Evolutionary conservation across 2,113 vertebrate genomes (phyloP).

Genomic region (Spea bombifrons): DNA sequence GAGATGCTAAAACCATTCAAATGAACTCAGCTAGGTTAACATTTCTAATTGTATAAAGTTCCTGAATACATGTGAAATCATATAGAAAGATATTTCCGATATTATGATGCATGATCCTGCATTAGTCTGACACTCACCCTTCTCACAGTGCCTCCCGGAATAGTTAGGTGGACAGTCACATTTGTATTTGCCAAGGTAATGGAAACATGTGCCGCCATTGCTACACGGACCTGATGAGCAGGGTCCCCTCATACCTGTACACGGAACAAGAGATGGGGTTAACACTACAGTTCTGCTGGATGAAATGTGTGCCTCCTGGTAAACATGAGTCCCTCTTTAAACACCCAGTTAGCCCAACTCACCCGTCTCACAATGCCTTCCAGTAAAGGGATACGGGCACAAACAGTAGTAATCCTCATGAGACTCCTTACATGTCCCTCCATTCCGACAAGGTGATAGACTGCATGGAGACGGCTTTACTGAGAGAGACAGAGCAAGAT

Average conservation of each 20-base stretch:
- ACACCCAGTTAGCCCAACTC: not conserved
- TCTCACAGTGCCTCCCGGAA: conserved; percentile 84
- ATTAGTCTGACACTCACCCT: conserved; percentile 61
- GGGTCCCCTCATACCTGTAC: conserved; percentile 88
- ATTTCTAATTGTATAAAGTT: too few species aligned
- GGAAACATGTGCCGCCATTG: conserved; percentile 93
- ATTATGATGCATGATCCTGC: too few species aligned
- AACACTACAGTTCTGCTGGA: too few species aligned
- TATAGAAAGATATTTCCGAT: too few species aligned
- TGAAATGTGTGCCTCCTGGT: too few species aligned
- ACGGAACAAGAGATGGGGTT: not conserved
- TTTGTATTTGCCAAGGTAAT: conserved; percentile 98
- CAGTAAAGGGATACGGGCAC: conserved; percentile 92
- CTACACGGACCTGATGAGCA: conserved; percentile 90
- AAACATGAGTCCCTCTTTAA: too few species aligned
- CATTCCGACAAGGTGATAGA: conserved; percentile 83
- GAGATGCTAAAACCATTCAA: too few species aligned
- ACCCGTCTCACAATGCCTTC: conserved; percentile 96
- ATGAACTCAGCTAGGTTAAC: too few species aligned
- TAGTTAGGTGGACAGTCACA: conserved; percentile 86
- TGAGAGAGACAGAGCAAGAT: conserved; percentile 59
- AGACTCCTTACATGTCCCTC: conserved; percentile 87
- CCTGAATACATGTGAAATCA: too few species aligned
- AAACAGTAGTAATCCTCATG: conserved; percentile 80
- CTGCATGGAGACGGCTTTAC: conserved; percentile 87